Base-by-base conservation (phyloP, 1,140 invertebrate species). In the Nephila pilipes region DNA sequence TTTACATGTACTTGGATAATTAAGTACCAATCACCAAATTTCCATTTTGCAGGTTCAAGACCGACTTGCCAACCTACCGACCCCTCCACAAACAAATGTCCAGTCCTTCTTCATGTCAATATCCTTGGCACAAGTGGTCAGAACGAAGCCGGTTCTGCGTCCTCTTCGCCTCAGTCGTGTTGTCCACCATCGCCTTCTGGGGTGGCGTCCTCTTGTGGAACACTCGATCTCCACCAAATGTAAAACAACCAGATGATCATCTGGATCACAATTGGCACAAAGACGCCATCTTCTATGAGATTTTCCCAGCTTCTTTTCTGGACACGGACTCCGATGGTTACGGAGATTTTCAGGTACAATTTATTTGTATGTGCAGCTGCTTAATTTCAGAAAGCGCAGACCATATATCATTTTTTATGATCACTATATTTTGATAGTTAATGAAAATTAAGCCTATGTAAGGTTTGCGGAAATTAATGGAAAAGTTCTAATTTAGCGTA, bases 291-390 rank as follows among this genome's bases (percentile, higher is more conserved):
- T 97, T 98, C 94, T 98, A 98, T 95, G 97, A 98, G 95, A 97
- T 98, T 88, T 98, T 98, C 94, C 97, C 97, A 4, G 97, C 97
- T 0, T 97, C 97, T 60, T 98, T 98, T 94, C 96, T 97, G 95
- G 97, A 98, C 94, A 97, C 97, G 0, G 96, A 97, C 94, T 95
- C 90, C 18, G 94, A 94, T n/a, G 94, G 94, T 12, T 94, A 93
- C 29, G 94, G 94, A 22, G 94, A 94, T 87, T 91, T 94, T 36
- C 36, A 87, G 55, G 93, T 92, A 57, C n/a, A n/a, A n/a, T 10
- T 6, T n/a, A 6, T 63, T 1, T 60, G 3, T 46, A 46, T 10
- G 12, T 46, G 2, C 12, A 46, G n/a, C n/a, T n/a, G n/a, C n/a
- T n/a, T n/a, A n/a, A n/a, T n/a, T n/a, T n/a, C n/a, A n/a, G n/a